Percentiles rank a stretch among this genome's conserved stretches.
Evolutionary conservation across 2,797 vertebrate species (phyloP).

Genomic region (Sphenodon punctatus): DNA sequence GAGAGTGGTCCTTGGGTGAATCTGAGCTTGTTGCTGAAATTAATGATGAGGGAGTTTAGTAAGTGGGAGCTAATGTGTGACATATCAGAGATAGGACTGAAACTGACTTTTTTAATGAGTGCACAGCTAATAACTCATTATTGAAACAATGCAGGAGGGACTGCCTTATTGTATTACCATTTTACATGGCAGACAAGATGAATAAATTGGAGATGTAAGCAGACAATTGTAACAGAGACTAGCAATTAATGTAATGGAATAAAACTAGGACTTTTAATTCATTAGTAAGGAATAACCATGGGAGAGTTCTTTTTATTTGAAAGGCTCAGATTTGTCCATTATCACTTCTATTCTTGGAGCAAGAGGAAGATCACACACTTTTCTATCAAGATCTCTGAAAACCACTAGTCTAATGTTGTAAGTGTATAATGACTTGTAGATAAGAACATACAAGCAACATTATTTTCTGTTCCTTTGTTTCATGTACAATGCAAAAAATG

Average conservation of each 20-base stretch:
- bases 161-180: background rate
- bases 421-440: background rate
- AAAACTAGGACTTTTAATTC: background rate
- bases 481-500: background rate
- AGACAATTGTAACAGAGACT: background rate
- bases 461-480: background rate
- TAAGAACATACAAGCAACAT: background rate
- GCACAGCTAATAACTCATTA: slow-evolving; percentile 29
- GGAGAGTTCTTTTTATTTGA: background rate
- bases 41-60: background rate
- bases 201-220: slow-evolving; percentile 8
- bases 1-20: background rate
- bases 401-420: background rate
- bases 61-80: background rate
- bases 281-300: background rate
- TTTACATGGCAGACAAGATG: background rate
- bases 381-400: background rate
- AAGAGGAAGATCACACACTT: background rate
- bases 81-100: background rate
- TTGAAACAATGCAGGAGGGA: slow-evolving; percentile 2
- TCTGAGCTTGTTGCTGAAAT: background rate
- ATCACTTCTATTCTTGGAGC: background rate
- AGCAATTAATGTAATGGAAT: background rate
- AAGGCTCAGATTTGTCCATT: background rate
- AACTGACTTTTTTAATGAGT: slow-evolving; percentile 16